These are phyloP conservation scores for Ceratitis capitata DNA, from an alignment of 1,140 invertebrate species.

Conservation along the genomic window DNA sequence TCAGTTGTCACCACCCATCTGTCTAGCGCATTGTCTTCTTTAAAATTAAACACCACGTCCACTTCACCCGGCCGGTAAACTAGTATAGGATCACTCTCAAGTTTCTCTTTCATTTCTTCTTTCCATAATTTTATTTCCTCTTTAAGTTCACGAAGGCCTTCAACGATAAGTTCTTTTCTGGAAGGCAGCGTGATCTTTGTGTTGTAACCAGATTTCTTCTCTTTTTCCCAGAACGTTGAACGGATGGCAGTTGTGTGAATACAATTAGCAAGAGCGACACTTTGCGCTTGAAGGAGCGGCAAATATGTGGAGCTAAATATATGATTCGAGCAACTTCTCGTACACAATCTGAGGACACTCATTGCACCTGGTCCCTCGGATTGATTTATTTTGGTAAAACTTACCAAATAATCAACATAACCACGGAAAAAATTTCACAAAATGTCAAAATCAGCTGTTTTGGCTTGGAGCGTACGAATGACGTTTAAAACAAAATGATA, in stretches of 20 bases:
- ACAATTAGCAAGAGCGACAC: neutral
- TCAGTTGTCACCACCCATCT: slow-evolving; percentile 81
- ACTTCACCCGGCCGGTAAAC: slow-evolving; percentile 72
- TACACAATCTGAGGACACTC: neutral
- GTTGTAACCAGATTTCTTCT: slow-evolving; percentile 74
- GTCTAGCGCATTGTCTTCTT: slow-evolving; percentile 71
- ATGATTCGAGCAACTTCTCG: too few relatives aligned
- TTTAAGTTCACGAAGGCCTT: slow-evolving; percentile 74
- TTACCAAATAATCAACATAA: neutral
- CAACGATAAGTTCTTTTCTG: slow-evolving; percentile 67
- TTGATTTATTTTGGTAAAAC: neutral
- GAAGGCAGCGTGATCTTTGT: slow-evolving; percentile 64
- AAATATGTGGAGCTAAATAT: neutral
- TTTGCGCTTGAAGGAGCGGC: neutral
- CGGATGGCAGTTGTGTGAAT: slow-evolving; percentile 54
- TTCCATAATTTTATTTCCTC: slow-evolving; percentile 74
- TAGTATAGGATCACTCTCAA: slow-evolving; percentile 71
- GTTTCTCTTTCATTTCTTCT: slow-evolving; percentile 75
- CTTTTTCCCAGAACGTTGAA: slow-evolving; percentile 69
- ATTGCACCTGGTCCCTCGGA: neutral
- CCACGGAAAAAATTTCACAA: neutral
- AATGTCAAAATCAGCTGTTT: slow-evolving; percentile 4
- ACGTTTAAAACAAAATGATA: neutral
- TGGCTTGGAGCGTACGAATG: neutral
- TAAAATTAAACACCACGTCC: slow-evolving; percentile 77